Conservation (phyloP, 2,113 vertebrate species). For the Paedocypris sp. region DNA sequence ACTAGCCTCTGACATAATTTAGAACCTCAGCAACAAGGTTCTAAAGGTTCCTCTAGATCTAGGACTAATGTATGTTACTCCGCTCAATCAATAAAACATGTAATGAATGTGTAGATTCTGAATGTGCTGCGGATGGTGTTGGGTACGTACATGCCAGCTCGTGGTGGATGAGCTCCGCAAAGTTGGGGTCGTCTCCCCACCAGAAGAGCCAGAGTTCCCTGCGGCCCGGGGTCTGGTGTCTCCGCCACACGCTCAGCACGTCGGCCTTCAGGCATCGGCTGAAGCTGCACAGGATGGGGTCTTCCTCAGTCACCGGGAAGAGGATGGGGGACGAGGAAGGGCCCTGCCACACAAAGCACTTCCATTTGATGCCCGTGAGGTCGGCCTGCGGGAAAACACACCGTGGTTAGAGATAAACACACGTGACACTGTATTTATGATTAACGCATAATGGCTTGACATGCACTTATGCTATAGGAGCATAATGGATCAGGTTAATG, state of each 20-base stretch:
- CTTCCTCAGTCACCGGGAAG: slow-evolving; percentile 97
- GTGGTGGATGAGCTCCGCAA: slow-evolving; percentile 94
- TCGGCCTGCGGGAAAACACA: slow-evolving; percentile 69
- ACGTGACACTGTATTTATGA: neutral
- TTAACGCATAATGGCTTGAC: no score
- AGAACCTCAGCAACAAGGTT: no score
- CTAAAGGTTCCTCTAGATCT: no score
- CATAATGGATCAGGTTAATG: no score
- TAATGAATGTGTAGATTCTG: no score
- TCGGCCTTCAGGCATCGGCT: slow-evolving; percentile 93
- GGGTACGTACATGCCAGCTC: slow-evolving; percentile 88
- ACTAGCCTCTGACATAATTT: no score
- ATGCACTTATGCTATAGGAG: no score
- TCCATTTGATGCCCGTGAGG: slow-evolving; percentile 98
- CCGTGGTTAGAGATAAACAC: neutral
- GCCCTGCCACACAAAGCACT: slow-evolving; percentile 93
- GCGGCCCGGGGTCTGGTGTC: slow-evolving; percentile 88
- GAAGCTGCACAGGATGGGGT: slow-evolving; percentile 97
- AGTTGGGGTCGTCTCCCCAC: slow-evolving; percentile 98
- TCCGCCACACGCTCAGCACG: slow-evolving; percentile 90
- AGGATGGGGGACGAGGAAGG: slow-evolving; percentile 94
- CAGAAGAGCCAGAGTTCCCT: slow-evolving; percentile 97
- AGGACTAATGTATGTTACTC: no score
- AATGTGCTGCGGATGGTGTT: no score
- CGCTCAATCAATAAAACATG: no score